Evolutionary conservation across 2,113 vertebrate genomes (phyloP), one percentile per base, ranked within the genome.

Genomic region (Phylloscopus trochiloides): DNA sequence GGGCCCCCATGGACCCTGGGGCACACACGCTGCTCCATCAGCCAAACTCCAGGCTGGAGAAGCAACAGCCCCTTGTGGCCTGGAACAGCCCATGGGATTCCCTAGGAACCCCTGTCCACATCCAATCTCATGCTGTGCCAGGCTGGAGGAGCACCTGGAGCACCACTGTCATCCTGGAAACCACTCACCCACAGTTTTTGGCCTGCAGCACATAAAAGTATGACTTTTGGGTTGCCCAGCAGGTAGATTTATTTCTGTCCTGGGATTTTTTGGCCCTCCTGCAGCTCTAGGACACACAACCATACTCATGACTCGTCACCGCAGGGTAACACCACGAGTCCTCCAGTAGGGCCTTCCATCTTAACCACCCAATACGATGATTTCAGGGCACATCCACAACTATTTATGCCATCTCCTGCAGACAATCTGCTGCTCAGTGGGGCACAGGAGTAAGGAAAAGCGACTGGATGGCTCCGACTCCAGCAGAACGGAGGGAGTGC

Each of bases 221-320:
- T 67, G 17, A 2, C 3, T 22, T 92, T 45, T 1, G 13, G 25
- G 25, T 47, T 68, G 57, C n/a, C 70, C 54, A 63, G 48, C n/a
- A 80, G 52, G 63, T 65, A 59, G 17, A 47, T 77, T 85, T 75
- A 52, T 92, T 91, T 75, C 65, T 65, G 36, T 40, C 29, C 76
- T 0, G 1, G 29, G 25, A 32, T 14, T 36, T 84, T 82, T 52
- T 73, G 54, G 54, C 85, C 54, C 18, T 92, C 18, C 70, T 34
- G 45, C 57, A 75, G 70, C 84, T 83, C 67, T 34, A 15, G 14
- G 1, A 84, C 52, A 47, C 7, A 2, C 47, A 77, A 8, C 59
- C 15, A 0, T 14, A 28, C 5, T 5, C 42, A 28, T 0, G 2
- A 38, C 65, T 17, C 22, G 77, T 48, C 80, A 40, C 42, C 0